phyloP scores from a whole-genome alignment of 2,113 vertebrate species.

The Neofelis nebulosa region DNA sequence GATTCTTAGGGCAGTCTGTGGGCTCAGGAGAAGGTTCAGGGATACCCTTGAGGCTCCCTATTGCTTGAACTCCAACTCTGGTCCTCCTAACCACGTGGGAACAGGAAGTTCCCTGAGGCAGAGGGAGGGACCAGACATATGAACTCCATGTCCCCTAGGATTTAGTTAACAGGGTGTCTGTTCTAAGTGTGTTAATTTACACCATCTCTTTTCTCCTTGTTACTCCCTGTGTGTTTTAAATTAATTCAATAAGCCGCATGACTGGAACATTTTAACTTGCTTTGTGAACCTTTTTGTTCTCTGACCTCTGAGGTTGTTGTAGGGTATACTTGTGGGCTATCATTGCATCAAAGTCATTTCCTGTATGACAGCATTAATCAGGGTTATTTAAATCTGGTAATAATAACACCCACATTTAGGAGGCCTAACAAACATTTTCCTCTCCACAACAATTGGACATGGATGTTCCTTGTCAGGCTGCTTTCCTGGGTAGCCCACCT shows the following conservation, averaged over 20 bases:
- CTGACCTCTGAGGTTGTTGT: neutral
- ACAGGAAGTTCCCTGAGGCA: neutral
- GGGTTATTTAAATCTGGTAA: neutral
- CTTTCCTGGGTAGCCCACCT: neutral
- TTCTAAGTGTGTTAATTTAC: neutral
- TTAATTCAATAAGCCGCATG: neutral
- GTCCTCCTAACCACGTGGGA: neutral
- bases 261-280: neutral
- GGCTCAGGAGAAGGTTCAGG: neutral
- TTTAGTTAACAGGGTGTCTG: neutral
- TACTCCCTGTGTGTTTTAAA: neutral
- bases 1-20: neutral
- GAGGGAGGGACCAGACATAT: neutral
- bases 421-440: neutral
- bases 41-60: neutral
- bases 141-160: fast-evolving
- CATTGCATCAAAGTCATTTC: neutral
- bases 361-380: neutral
- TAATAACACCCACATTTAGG: neutral
- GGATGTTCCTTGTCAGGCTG: neutral
- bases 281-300: neutral
- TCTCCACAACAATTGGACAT: neutral
- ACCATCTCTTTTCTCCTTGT: neutral
- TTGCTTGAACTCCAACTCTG: neutral
- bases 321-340: neutral